A percentile compares a stretch with the other conserved stretches of the same genome.
phyloP scores from a whole-genome alignment of 2,113 vertebrate genomes.

The Propithecus coquereli region DNA sequence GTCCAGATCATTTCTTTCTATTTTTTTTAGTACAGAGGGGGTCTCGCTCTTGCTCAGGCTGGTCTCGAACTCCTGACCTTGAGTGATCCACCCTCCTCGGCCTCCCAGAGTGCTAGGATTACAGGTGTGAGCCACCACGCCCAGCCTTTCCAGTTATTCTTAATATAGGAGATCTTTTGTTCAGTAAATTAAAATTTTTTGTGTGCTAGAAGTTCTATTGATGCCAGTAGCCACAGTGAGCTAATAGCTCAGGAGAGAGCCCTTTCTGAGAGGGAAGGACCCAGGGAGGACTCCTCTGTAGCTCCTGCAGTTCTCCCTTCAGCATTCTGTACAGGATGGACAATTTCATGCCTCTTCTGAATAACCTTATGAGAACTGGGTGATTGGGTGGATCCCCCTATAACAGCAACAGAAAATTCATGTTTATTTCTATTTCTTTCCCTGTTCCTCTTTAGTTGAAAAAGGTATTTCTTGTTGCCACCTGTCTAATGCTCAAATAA shows the following conservation, averaged over 20 bases:
- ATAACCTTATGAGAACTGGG: background rate
- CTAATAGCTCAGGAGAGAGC: background rate
- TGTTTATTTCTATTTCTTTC: background rate
- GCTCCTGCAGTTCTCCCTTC: background rate
- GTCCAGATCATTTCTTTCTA: too few species aligned
- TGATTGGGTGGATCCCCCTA: background rate
- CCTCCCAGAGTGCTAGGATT: too few species aligned
- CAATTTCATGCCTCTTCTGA: background rate
- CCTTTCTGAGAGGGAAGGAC: background rate
- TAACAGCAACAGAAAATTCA: background rate
- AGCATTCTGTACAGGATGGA: fast-evolving
- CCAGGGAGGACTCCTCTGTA: fast-evolving
- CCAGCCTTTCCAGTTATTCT: background rate
- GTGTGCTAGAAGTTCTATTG: background rate
- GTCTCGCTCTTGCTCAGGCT: too few species aligned
- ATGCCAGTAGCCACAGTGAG: background rate
- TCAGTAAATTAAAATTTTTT: background rate
- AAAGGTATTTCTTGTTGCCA: background rate
- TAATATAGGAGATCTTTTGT: background rate
- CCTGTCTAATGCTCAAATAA: conserved; percentile 27
- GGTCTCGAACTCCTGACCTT: too few species aligned
- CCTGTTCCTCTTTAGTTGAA: background rate
- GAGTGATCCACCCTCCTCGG: too few species aligned
- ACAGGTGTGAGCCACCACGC: too few species aligned
- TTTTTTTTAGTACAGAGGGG: too few species aligned